Evolutionary conservation across 2,113 vertebrate species (phyloP), one percentile per base, ranked within the genome.

Genomic region (Sialia sialis): DNA sequence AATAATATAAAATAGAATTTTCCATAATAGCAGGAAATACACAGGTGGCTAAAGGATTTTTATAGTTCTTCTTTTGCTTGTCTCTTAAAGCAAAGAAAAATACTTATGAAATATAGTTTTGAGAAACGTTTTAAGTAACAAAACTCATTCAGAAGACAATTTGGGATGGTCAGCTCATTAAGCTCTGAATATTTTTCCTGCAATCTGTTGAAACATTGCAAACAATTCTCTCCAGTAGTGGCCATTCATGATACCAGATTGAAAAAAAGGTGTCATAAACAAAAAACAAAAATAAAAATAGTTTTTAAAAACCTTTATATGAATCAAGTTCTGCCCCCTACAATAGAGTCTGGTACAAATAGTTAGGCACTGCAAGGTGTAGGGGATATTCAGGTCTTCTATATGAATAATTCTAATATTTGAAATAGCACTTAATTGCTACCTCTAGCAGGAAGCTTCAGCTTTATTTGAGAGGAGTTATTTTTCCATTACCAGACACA

Each of bases 1-100:
- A 98, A 97, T 90, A 97, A 94, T 94, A 87, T 96, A 87, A 85
- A 69, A 63, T 17, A 4, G 38, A 67, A 79, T 87, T 94, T 95
- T 95, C 16, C 93, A 67, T 54, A 91, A 49, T 87, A 84, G 68
- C 12, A 87, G 63, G 41, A 82, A 90, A 85, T 89, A 62, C 80
- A 72, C 78, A 73, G 18, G 29, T 92, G 90, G 34, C 13, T 68
- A 51, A 92, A 62, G 38, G 23, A 63, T 88, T 81, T 94, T 91
- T 74, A 23, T 70, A 46, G 44, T 36, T 62, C 23, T 90, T 69
- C 32, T 91, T 90, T 39, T 91, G 41, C 64, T 73, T 83, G 17
- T 5, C 15, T 73, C 3, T 87, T 16, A 89, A 82, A 93, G 16
- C 11, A 67, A 86, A 89, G 22, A 52, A 64, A 51, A 32, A 14